A percentile compares a stretch with the other conserved stretches of the same genome.
phyloP scores from a whole-genome alignment of 30 jellyfish, hydroid and myxozoan genomes.

The Turritopsis dohrnii region DNA sequence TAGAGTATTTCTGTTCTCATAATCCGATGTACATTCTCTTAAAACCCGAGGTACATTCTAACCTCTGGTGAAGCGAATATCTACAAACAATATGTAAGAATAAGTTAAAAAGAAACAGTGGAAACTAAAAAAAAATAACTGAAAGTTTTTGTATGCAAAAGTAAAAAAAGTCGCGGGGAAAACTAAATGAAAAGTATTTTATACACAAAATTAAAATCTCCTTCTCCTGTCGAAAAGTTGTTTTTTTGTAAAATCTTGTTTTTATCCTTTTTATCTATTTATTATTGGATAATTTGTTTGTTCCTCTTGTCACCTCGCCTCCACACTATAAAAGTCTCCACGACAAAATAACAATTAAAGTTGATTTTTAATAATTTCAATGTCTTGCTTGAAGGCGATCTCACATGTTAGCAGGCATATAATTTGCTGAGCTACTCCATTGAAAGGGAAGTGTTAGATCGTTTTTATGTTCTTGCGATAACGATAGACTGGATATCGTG shows the following conservation, averaged over 20 bases:
- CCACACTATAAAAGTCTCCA: background rate
- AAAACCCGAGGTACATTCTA: background rate
- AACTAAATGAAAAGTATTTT: background rate
- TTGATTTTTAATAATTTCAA: background rate
- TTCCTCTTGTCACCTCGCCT: background rate
- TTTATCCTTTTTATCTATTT: background rate
- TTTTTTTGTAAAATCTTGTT: background rate
- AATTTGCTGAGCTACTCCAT: conserved; percentile 69
- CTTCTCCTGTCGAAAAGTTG: background rate
- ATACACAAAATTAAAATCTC: background rate
- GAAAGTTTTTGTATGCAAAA: background rate
- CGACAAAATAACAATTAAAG: background rate
- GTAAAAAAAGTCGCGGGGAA: background rate
- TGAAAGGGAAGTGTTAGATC: conserved; percentile 87
- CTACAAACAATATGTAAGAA: background rate
- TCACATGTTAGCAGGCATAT: conserved; percentile 91
- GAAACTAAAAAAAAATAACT: background rate
- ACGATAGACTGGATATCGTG: conserved; percentile 73
- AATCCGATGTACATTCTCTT: background rate
- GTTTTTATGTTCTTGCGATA: conserved; percentile 78
- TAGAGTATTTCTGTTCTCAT: background rate
- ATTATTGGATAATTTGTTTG: background rate
- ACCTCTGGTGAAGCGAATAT: background rate
- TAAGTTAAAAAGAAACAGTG: background rate
- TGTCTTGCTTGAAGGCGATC: background rate